A percentile compares a stretch with the other conserved stretches of the same genome.
Evolutionary conservation across 2,797 vertebrate species (phyloP).

Genomic region (Pseudopleuronectes americanus): DNA sequence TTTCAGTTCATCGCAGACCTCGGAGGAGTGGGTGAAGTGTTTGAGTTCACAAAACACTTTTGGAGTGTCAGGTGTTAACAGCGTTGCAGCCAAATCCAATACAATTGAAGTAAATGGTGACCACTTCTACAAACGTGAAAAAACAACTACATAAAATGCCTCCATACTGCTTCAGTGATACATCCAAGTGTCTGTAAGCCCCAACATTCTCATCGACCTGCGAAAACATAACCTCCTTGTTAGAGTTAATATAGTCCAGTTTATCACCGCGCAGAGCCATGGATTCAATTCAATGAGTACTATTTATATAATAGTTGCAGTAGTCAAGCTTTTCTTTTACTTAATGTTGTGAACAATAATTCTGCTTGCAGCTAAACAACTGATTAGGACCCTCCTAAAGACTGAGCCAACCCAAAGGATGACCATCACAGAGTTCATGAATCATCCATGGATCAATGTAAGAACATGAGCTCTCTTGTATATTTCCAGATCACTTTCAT

Average conservation of each 20-base stretch:
- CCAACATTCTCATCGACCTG: too few relatives aligned
- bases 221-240: too few relatives aligned
- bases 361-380: constrained; percentile 89
- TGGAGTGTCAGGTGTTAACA: too few relatives aligned
- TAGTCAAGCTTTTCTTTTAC: neutral
- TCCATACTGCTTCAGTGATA: too few relatives aligned
- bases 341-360: neutral
- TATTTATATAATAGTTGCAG: neutral
- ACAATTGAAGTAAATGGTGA: too few relatives aligned
- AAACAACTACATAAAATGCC: too few relatives aligned
- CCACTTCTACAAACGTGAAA: too few relatives aligned
- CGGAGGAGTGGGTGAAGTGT: too few relatives aligned
- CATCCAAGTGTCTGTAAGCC: too few relatives aligned
- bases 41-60: too few relatives aligned
- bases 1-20: too few relatives aligned
- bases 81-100: too few relatives aligned
- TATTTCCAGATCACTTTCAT: neutral
- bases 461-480: constrained; percentile 27
- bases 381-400: constrained; percentile 95
- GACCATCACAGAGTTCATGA: constrained; percentile 99
- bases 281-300: neutral
- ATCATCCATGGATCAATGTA: constrained; percentile 99
- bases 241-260: neutral
- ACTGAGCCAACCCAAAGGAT: constrained; percentile 97
- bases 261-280: neutral